These are phyloP conservation scores for Tetragonula clypearis DNA, from an alignment of 1,140 invertebrate genomes.

Conservation along the genomic window DNA sequence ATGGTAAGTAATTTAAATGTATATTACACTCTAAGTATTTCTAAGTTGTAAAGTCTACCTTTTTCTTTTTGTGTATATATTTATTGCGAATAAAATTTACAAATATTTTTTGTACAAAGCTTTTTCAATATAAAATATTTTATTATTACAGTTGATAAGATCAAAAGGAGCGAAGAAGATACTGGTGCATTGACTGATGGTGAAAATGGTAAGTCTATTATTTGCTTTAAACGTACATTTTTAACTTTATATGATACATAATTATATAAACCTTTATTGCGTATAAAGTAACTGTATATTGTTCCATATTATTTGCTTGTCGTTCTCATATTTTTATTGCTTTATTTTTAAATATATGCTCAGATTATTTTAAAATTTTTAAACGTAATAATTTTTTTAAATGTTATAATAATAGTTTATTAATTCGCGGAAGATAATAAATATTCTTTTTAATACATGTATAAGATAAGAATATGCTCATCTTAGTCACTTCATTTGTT, in stretches of 20 bases:
- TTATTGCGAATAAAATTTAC: not conserved
- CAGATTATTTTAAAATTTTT: not conserved
- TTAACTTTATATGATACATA: not conserved
- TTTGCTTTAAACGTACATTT: not conserved
- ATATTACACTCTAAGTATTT: not conserved
- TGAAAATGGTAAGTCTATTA: slow-evolving; percentile 78
- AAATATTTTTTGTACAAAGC: not conserved
- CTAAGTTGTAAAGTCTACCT: not conserved
- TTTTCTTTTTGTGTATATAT: not conserved
- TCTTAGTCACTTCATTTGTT: not conserved
- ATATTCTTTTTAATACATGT: not conserved
- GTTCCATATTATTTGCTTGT: not conserved
- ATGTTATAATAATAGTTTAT: not conserved
- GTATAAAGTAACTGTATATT: not conserved
- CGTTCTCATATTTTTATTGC: not conserved
- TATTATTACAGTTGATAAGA: slow-evolving; percentile 74
- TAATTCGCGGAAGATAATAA: not conserved
- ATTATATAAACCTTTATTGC: not conserved
- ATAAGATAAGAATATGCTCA: slow-evolving; percentile 1
- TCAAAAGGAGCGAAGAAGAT: slow-evolving; percentile 79
- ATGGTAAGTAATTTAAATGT: slow-evolving; percentile 66
- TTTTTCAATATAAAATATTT: slow-evolving; percentile 19
- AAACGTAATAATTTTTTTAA: not conserved
- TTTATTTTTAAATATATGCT: not conserved
- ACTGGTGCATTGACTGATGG: slow-evolving; percentile 73